Evolutionary conservation across 2,797 vertebrate species (phyloP).

Genomic region (Microchirus variegatus): DNA sequence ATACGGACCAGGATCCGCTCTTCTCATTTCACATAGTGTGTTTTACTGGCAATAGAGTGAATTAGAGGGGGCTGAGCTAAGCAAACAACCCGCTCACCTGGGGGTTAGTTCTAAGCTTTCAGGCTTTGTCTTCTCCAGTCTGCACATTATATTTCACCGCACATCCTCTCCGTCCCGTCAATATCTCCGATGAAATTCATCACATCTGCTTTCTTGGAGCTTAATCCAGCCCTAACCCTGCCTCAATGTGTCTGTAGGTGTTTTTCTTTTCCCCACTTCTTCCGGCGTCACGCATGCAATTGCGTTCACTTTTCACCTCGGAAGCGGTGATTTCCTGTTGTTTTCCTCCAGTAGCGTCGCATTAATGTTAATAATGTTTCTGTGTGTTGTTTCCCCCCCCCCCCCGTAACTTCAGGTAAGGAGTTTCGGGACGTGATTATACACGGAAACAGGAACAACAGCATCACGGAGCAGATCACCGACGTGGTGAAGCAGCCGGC

Average conservation of each 20-base stretch:
- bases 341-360: no score
- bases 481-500: conserved; percentile 99
- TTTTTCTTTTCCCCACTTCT: conserved; percentile 13
- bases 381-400: no score
- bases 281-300: background rate
- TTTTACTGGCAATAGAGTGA: conserved; percentile 64
- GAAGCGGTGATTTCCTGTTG: no score
- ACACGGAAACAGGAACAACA: conserved; percentile 93
- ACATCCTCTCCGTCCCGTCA: conserved; percentile 53
- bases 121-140: conserved; percentile 62
- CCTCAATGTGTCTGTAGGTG: conserved; percentile 20
- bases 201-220: conserved; percentile 34
- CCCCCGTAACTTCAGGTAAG: conserved; percentile 80
- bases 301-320: conserved; percentile 35
- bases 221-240: conserved; percentile 26
- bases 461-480: conserved; percentile 99
- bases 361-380: no score
- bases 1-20: conserved; percentile 55
- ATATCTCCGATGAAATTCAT: conserved; percentile 51
- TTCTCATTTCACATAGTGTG: conserved; percentile 64
- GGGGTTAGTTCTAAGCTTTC: conserved; percentile 69
- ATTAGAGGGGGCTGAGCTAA: conserved; percentile 62
- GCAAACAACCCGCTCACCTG: conserved; percentile 69
- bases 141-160: conserved; percentile 62
- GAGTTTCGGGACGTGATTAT: conserved; percentile 95